Evolutionary conservation across 1,140 invertebrate genomes (phyloP), one percentile per base, ranked within the genome.

Genomic region (Periplaneta americana): DNA sequence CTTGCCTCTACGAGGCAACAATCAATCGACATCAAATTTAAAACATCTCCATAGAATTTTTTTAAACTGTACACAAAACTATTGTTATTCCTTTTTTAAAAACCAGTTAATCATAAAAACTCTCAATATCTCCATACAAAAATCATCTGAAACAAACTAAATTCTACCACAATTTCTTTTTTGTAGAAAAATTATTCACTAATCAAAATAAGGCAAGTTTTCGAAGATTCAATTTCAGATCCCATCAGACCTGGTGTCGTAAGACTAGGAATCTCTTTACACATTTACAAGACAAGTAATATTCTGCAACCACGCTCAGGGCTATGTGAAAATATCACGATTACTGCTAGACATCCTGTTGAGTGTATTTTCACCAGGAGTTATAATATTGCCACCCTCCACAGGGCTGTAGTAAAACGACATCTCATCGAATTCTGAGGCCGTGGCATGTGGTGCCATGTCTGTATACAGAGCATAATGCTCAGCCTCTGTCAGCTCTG

Each of bases 321-420:
- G 48, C 48, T 81, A 83, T 75, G 78, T 74, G 34, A 78, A 84
- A 82, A 84, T 39, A 48, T 74, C 80, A 36, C 76, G 83, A 81
- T 83, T 80, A 79, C 66, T 74, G 82, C 33, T 34, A 11, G 8
- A 31, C 3, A 74, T 48, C 22, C 13, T 48, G 36, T 34, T 83
- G 36, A 75, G 34, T 39, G 22, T 74, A 33, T 87, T 85, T 48
- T 86, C 86, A 11, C 34, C 83, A 13, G 88, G 87, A 0, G 85
- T 86, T 2, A 91, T 85, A 81, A 92, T 91, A 87, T 94, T 94
- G 36, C 93, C 92, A 31, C 92, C 94, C 86, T 96, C 95, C 15
- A 96, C 93, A 3, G 95, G 93, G 48, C 94, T 94, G 86, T 96
- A 96, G 87, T 96, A 96, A 87, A 93, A 95, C 34, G 95, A 96